A percentile compares a stretch with the other conserved stretches of the same genome.
phyloP scores from a whole-genome alignment of 53 echinoderm and acorn worm species.

The Hippasteria phrygiana region DNA sequence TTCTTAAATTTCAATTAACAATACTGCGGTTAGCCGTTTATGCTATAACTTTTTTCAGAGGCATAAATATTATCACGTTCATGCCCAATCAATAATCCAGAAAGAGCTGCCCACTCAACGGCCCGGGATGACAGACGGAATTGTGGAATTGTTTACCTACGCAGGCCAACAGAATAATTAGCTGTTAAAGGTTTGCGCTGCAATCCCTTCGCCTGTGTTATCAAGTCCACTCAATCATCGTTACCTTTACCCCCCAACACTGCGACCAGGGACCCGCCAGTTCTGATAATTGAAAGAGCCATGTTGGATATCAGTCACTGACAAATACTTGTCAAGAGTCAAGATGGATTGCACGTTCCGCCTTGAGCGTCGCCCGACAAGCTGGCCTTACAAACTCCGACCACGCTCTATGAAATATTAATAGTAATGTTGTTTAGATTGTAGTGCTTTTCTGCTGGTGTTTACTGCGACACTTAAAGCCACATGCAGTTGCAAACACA shows the following conservation, averaged over 20 bases:
- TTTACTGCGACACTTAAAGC: too few species aligned
- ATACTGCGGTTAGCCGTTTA: neutral
- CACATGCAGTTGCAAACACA: too few species aligned
- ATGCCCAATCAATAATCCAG: neutral
- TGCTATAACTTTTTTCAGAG: neutral
- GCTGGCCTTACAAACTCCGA: neutral
- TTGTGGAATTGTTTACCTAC: neutral
- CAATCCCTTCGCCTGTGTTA: neutral
- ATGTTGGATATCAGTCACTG: neutral
- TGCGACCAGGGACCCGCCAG: neutral
- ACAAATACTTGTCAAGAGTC: neutral
- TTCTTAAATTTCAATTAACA: neutral
- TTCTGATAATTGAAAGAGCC: neutral
- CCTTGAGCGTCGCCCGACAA: neutral
- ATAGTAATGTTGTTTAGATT: too few species aligned
- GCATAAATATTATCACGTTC: too few species aligned
- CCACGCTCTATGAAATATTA: neutral
- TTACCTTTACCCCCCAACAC: neutral
- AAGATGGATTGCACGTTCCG: neutral
- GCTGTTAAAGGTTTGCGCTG: neutral
- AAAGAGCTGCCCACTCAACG: too few species aligned
- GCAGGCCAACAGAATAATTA: neutral
- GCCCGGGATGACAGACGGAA: neutral
- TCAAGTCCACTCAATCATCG: neutral
- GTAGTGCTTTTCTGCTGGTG: too few species aligned